Evolutionary conservation across 2,888 invertebrate genomes (phyloP).

Genomic region (Oxytorus armatus): DNA sequence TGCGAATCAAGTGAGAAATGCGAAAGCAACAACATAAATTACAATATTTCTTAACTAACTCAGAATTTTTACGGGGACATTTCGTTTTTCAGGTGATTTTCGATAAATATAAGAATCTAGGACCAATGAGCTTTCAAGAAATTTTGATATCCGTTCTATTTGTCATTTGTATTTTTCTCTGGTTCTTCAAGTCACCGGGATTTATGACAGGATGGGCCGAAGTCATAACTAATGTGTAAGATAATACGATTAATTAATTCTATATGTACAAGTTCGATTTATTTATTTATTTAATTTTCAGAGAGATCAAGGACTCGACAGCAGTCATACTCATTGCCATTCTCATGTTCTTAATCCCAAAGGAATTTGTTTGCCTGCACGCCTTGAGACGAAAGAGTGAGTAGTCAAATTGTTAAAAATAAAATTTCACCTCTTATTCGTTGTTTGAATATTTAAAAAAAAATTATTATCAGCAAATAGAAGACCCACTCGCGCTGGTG

Average conservation of each 20-base stretch:
- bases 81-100: conserved; percentile 78
- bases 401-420: conserved; percentile 3
- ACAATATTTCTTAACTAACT: not conserved
- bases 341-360: conserved; percentile 86
- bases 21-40: not conserved
- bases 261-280: conserved; percentile 2
- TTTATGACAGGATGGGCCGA: conserved; percentile 86
- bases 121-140: conserved; percentile 84
- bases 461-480: conserved; percentile 61
- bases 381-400: conserved; percentile 72
- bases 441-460: too few relatives aligned
- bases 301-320: conserved; percentile 78
- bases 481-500: conserved; percentile 75
- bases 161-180: conserved; percentile 85
- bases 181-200: conserved; percentile 87
- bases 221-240: conserved; percentile 71
- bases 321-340: conserved; percentile 85
- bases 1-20: conserved; percentile 76
- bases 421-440: too few relatives aligned
- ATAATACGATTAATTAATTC: too few relatives aligned
- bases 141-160: conserved; percentile 83
- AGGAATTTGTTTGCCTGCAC: conserved; percentile 82
- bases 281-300: conserved; percentile 47
- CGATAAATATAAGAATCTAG: conserved; percentile 84
- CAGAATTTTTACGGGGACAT: not conserved